These are phyloP conservation scores for Drosophila crucigera DNA, from an alignment of 2,888 invertebrate genomes.

Conservation along the genomic window DNA sequence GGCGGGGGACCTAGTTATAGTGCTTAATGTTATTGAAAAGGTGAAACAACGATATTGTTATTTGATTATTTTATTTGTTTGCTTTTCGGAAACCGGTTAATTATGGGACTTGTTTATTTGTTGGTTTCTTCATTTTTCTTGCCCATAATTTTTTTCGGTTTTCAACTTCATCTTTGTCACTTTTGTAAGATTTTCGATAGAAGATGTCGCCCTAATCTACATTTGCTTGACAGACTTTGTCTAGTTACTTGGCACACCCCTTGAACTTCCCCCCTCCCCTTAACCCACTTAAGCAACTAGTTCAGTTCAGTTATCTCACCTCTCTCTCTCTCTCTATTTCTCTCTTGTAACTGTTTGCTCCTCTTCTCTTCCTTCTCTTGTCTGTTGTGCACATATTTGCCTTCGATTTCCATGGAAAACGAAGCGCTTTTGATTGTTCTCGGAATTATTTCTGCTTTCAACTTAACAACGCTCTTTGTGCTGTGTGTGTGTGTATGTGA, in stretches of 20 bases:
- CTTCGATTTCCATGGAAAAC: constrained; percentile 67
- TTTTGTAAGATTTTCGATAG: constrained; percentile 42
- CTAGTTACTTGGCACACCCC: constrained; percentile 20
- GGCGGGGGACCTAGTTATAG: constrained; percentile 34
- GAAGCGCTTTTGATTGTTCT: constrained; percentile 78
- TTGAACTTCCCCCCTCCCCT: constrained; percentile 16
- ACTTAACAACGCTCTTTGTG: constrained; percentile 58
- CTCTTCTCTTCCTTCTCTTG: constrained; percentile 6
- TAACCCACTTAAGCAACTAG: not conserved
- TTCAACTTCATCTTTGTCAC: constrained; percentile 21
- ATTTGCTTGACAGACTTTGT: constrained; percentile 26
- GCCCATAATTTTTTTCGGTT: constrained; percentile 7
- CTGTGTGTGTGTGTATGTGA: constrained; percentile 23
- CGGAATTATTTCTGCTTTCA: constrained; percentile 68
- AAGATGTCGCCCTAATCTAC: constrained; percentile 38
- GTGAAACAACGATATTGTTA: constrained; percentile 28
- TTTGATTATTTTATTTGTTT: constrained; percentile 22
- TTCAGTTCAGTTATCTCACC: constrained; percentile 33
- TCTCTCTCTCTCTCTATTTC: not conserved
- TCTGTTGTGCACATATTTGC: constrained; percentile 66
- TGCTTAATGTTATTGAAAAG: constrained; percentile 16
- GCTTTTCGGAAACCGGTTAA: constrained; percentile 48
- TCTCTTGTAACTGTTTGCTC: not conserved
- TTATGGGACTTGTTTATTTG: constrained; percentile 17
- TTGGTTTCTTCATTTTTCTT: constrained; percentile 17